Evolutionary conservation across 1,140 invertebrate genomes (phyloP), one percentile per base, ranked within the genome.

Genomic region (Scaptomyza graminum): DNA sequence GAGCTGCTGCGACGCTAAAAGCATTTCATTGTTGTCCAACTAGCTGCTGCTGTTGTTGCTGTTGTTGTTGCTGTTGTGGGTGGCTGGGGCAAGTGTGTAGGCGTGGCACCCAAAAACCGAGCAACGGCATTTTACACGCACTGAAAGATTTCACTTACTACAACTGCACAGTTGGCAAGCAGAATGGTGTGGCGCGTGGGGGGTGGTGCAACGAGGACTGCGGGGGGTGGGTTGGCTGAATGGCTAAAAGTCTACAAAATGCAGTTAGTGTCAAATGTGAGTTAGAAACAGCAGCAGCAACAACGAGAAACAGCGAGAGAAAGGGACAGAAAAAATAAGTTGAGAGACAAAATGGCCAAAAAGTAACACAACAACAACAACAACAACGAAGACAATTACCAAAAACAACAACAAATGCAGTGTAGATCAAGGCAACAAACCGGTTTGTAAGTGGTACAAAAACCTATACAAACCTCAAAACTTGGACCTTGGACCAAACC

Each of bases 1-100:
- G 74, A 55, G 64, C 54, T 59, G 63, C 64, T 55, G 12, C 41
- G 64, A 55, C 64, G 76, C 83, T 88, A 88, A 88, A 88, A 88
- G 83, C 76, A 88, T 88, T 88, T 88, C 83, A 89, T 88, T 88
- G 83, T 88, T 89, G 84, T 69, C 75, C 76, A 83, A 83, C 79
- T 83, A 75, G 39, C 63, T 76, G 34, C 25, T 54, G 13, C 11
- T 62, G 31, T 63, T 63, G 54, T 22, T 64, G 13, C 34, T 75
- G 37, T 18, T 64, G 61, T 16, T 64, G 25, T 12, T 57, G 62
- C 25, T 50, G 59, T 60, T 74, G 74, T 77, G 60, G 71, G 64
- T 55, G 71, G 12, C 4, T n/a, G 37, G 37, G 22, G 67, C 59
- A 59, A 69, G 55, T 68, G 71, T 74, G 74, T 77, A 60, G 71